A percentile compares a stretch with the other conserved stretches of the same genome.
Evolutionary conservation across 2,888 invertebrate species (phyloP).

Genomic region (Caenorhabditis panamensis): DNA sequence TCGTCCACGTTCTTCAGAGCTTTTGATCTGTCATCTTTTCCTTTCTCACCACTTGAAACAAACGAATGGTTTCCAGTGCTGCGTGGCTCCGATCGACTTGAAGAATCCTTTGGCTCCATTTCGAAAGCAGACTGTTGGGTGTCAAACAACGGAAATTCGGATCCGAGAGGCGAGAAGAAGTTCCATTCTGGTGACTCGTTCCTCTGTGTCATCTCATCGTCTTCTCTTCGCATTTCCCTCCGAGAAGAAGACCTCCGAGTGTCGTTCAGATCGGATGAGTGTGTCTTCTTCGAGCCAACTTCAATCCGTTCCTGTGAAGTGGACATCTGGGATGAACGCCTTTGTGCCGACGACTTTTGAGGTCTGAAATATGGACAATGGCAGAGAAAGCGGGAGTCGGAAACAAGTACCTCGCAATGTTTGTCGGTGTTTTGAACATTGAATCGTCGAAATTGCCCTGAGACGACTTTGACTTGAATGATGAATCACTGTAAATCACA

Average conservation of each 20-base stretch:
- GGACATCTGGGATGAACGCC: too few species aligned
- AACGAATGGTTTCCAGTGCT: too few species aligned
- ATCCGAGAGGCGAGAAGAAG: constrained; percentile 8
- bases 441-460: not conserved
- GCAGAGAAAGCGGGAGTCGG: not conserved
- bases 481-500: too few species aligned
- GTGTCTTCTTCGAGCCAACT: not conserved
- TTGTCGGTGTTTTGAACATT: constrained; percentile 15
- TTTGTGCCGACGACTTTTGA: too few species aligned
- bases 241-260: constrained; percentile 21
- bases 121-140: constrained; percentile 10
- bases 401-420: not conserved
- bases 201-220: not conserved
- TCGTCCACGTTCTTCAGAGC: not conserved
- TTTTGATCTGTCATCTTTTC: too few species aligned
- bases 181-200: not conserved
- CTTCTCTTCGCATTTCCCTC: constrained; percentile 14
- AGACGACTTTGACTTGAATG: not conserved
- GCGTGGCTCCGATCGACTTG: not conserved
- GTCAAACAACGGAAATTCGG: constrained; percentile 21
- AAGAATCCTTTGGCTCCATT: not conserved
- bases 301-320: too few species aligned
- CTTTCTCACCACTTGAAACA: too few species aligned
- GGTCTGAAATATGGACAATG: not conserved
- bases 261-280: not conserved